A percentile compares a stretch with the other conserved stretches of the same genome.
phyloP scores from a whole-genome alignment of 2,113 vertebrate genomes.

The Seriola aureovittata region DNA sequence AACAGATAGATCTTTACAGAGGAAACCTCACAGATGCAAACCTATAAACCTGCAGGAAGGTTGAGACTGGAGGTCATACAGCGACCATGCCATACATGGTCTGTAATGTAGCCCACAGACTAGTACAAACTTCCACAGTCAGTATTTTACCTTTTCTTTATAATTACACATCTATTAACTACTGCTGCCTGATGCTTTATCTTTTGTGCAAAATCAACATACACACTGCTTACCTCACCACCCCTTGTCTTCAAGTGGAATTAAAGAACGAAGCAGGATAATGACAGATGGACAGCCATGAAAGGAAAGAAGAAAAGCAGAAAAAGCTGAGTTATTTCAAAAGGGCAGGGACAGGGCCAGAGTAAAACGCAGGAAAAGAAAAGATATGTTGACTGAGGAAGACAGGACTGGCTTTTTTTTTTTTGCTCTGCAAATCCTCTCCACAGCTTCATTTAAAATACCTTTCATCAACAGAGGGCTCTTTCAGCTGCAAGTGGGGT shows the following conservation, averaged over 20 bases:
- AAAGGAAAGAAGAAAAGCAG: constrained; percentile 81
- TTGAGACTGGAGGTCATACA: neutral
- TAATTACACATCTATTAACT: neutral
- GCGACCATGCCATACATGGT: neutral
- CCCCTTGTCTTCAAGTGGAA: constrained; percentile 93
- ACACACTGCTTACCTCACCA: constrained; percentile 93
- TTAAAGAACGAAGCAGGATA: constrained; percentile 86
- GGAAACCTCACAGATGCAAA: neutral
- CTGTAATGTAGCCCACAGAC: neutral
- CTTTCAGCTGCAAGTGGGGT: constrained; percentile 96
- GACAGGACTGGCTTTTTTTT: constrained; percentile 1
- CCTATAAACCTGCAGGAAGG: neutral
- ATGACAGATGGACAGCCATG: constrained; percentile 81
- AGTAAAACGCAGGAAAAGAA: constrained; percentile 57
- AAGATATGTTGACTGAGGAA: constrained; percentile 46
- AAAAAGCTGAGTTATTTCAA: constrained; percentile 79
- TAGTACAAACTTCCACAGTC: neutral
- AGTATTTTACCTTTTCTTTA: neutral
- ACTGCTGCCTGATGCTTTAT: neutral
- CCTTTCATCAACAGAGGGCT: constrained; percentile 96
- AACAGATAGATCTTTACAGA: neutral
- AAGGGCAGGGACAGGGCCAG: constrained; percentile 50
- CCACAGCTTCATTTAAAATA: constrained; percentile 73
- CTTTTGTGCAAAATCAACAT: constrained; percentile 18
- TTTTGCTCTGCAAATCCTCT: neutral